Evolutionary conservation across 2,113 vertebrate genomes (phyloP), one percentile per base, ranked within the genome.

Genomic region (Leuciscus idus): DNA sequence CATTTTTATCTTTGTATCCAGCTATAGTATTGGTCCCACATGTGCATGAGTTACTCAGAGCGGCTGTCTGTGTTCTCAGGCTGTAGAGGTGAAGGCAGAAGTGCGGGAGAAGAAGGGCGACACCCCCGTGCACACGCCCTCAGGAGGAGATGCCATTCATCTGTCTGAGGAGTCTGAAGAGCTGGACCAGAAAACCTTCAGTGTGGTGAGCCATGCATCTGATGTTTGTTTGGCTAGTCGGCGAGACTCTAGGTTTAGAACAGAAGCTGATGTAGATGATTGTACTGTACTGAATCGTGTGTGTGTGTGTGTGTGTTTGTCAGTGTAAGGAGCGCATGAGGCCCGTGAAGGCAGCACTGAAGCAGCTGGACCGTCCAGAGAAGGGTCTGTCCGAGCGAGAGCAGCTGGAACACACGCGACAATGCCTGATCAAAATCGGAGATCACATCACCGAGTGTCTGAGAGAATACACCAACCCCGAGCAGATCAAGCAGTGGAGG

Each of bases 271-370:
- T 43, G 68, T 72, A 39, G 68, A 19, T 39, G 66, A 21, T 23
- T 23, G 68, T 4, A 17, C 28, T 68, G 64, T 33, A 21, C 19
- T 70, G 9, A 70, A 4, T 9, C 5, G 4, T 72, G 4, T n/a
- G 4, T 76, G 1, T 62, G 2, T 86, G 77, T 57, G n/a, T n/a
- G n/a, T n/a, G n/a, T n/a, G n/a, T 91, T 50, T 26, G 77, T 57
- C 86, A 99, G 98, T 99, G 98, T 91, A 99, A 99, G 92, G 98
- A 99, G 94, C 95, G 97, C 91, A 99, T 99, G 98, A 95, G 98
- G 50, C 98, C 98, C 2, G 98, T 99, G 26, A 99, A 99, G 90
- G 98, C 98, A 57, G 98, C 98, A 17, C 90, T 99, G 88, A 99
- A 99, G 92, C 98, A 99, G 87, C 94, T 99, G 90, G 98, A 99